Percentiles rank a stretch among this genome's conserved stretches.
These are phyloP conservation scores for Buphagus erythrorhynchus DNA, from an alignment of 2,797 vertebrate genomes.

Conservation along the genomic window DNA sequence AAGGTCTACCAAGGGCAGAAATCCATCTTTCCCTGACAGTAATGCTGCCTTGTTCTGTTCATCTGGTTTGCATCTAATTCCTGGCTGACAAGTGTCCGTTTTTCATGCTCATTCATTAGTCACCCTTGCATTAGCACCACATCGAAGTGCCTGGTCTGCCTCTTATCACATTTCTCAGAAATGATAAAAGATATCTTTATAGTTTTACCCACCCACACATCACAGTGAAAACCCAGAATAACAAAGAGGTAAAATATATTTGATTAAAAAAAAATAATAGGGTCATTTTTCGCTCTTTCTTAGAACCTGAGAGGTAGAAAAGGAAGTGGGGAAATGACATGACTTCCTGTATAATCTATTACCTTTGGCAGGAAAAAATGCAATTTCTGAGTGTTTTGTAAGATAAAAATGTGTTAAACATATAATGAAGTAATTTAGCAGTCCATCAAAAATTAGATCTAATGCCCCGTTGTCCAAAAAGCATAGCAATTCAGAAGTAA, in stretches of 20 bases:
- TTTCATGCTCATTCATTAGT: slow-evolving; percentile 75
- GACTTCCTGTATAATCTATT: neutral
- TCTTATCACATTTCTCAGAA: slow-evolving; percentile 57
- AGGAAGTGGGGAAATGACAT: neutral
- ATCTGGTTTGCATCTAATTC: slow-evolving; percentile 73
- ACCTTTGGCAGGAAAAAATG: neutral
- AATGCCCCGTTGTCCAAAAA: neutral
- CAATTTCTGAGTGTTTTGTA: neutral
- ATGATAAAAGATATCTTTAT: slow-evolving; percentile 64
- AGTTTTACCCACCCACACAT: slow-evolving; percentile 15
- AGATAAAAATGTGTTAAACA: neutral
- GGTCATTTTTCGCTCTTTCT: neutral
- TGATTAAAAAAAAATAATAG: neutral
- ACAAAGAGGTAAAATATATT: slow-evolving; percentile 18
- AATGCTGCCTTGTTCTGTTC: slow-evolving; percentile 57
- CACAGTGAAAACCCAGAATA: neutral
- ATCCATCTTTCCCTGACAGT: slow-evolving; percentile 68
- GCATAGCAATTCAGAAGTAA: neutral
- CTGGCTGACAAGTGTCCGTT: slow-evolving; percentile 71
- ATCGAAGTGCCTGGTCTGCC: slow-evolving; percentile 42
- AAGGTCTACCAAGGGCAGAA: slow-evolving; percentile 71
- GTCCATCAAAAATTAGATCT: neutral
- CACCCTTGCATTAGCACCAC: slow-evolving; percentile 56
- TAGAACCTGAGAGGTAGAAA: neutral
- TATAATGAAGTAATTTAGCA: neutral